Percentiles rank a stretch among this genome's conserved stretches.
These are phyloP conservation scores for Triplophysa siluroides DNA, from an alignment of 2,113 vertebrate species.

Conservation along the genomic window DNA sequence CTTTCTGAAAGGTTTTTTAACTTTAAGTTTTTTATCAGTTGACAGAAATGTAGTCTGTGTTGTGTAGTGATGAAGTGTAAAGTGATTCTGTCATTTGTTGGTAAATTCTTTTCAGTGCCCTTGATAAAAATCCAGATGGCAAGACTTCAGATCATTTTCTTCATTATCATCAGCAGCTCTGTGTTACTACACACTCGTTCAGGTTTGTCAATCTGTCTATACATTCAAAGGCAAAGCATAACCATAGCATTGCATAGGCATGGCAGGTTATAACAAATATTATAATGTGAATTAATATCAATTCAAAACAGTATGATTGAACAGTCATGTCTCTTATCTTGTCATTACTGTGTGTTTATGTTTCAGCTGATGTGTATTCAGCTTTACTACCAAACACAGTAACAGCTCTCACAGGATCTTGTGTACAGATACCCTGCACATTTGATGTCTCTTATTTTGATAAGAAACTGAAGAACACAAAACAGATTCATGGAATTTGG, in stretches of 20 bases:
- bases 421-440: conserved; percentile 58
- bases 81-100: too few species aligned
- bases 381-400: conserved; percentile 7
- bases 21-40: too few species aligned
- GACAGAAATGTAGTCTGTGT: too few species aligned
- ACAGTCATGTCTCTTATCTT: background rate
- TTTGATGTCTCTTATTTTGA: background rate
- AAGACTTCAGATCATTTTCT: background rate
- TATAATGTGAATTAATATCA: too few species aligned
- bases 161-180: conserved; percentile 11
- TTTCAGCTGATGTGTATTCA: background rate
- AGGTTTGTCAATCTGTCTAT: background rate
- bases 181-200: background rate
- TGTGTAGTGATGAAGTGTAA: too few species aligned
- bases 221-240: background rate
- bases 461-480: rapidly evolving
- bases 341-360: background rate
- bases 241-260: too few species aligned
- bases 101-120: too few species aligned
- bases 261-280: background rate
- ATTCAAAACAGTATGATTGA: too few species aligned
- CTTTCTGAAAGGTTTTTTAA: too few species aligned
- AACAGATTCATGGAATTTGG: conserved; percentile 11
- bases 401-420: conserved; percentile 58
- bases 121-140: too few species aligned